phyloP scores from a whole-genome alignment of 1,140 invertebrate genomes.

The Centruroides vittatus region DNA sequence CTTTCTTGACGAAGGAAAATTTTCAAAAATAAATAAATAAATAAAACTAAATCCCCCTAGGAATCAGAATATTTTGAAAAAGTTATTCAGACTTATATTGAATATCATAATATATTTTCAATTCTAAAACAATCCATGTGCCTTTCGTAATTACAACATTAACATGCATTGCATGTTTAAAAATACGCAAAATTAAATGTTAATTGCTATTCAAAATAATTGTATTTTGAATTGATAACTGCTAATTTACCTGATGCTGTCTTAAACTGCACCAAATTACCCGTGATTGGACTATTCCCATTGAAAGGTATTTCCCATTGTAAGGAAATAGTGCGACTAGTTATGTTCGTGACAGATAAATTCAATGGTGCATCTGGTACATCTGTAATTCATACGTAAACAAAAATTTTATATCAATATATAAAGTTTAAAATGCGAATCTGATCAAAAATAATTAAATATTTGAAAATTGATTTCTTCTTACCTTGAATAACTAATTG shows the following conservation, averaged over 20 bases:
- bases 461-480: background rate
- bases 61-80: too few species aligned
- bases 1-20: too few species aligned
- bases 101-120: too few species aligned
- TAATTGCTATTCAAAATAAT: too few species aligned
- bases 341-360: conserved; percentile 13
- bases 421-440: background rate
- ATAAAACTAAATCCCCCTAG: too few species aligned
- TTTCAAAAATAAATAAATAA: too few species aligned
- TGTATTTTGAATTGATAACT: background rate
- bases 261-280: conserved; percentile 19
- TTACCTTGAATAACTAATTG: conserved; percentile 34
- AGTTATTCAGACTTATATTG: too few species aligned
- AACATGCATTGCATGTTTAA: too few species aligned
- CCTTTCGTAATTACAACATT: too few species aligned
- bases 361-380: conserved; percentile 11
- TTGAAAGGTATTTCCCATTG: conserved; percentile 18
- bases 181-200: too few species aligned
- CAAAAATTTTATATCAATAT: background rate
- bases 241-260: conserved; percentile 3
- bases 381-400: background rate
- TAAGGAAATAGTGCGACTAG: conserved; percentile 11
- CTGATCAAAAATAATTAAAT: background rate
- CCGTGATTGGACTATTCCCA: conserved; percentile 22
- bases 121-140: too few species aligned